Evolutionary conservation across 2,797 vertebrate species (phyloP), one percentile per base, ranked within the genome.

Genomic region (Crenuchus spilurus): DNA sequence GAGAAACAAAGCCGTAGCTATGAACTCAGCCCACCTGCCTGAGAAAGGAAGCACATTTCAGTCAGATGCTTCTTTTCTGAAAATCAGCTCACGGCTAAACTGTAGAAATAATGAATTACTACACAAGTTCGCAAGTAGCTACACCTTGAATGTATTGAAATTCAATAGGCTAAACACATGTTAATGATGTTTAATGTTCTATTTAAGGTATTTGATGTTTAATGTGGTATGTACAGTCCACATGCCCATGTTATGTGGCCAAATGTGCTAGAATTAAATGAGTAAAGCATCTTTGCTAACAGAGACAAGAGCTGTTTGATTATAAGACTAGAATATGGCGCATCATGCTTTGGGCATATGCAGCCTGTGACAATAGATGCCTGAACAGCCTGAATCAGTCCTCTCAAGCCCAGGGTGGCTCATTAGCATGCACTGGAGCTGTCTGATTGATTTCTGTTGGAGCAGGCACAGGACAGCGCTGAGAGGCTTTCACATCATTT

Each of bases 401-500:
- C 22, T 63, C 51, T 39, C 26, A 44, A 69, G 77, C 69, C 62
- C 41, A 63, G 20, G 51, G 48, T 60, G 6, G 5, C 61, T 80
- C 77, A 83, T 83, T 83, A 73, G 74, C 72, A 81, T 83, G 74
- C 77, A 39, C 74, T 52, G 64, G 39, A 57, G 74, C 44, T 63
- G 70, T 70, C 71, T 79, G 82, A 83, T 75, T 81, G 79, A 81
- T 83, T 77, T 73, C 54, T 68, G 49, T 72, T 60, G 62, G 57
- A 69, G 69, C 68, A 75, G 52, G 74, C 51, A 44, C 22, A 72
- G 72, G 64, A 79, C 65, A 39, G 74, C 6, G 54, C 71, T 62
- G 74, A 79, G 75, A 83, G 77, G 70, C 64, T 81, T 72, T 79
- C 71, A 77, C 70, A 67, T 77, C 60, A 70, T 83, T 81, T 79